These are phyloP conservation scores for Ephestia elutella DNA, from an alignment of 1,140 invertebrate species.

Conservation along the genomic window DNA sequence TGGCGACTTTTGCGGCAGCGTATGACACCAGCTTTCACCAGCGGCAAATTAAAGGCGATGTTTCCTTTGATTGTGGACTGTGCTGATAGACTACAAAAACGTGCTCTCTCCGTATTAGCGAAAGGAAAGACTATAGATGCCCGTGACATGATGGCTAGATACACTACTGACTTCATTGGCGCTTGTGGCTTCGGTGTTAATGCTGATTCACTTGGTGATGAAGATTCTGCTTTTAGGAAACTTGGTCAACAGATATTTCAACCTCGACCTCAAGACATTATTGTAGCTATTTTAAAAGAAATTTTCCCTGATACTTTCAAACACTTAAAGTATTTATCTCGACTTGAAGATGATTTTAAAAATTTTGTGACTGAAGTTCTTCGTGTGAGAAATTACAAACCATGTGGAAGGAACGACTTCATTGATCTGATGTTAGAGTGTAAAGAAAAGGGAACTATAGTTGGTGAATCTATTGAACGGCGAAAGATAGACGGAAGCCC, in stretches of 20 bases:
- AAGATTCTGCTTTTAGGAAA: constrained; percentile 51
- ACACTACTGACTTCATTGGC: constrained; percentile 73
- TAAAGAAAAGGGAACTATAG: constrained; percentile 54
- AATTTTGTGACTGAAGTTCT: constrained; percentile 34
- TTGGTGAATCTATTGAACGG: constrained; percentile 61
- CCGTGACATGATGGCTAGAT: constrained; percentile 60
- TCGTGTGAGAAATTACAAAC: constrained; percentile 33
- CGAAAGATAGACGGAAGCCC: constrained; percentile 42
- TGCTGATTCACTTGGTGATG: constrained; percentile 48
- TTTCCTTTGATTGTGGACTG: constrained; percentile 61
- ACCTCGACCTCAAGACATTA: constrained; percentile 13
- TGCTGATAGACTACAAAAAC: constrained; percentile 43
- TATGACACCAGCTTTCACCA: constrained; percentile 76
- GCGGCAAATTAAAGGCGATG: constrained; percentile 75
- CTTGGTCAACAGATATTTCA: constrained; percentile 54
- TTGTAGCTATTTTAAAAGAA: constrained; percentile 29
- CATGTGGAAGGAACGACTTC: constrained; percentile 71
- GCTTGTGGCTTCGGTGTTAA: constrained; percentile 62
- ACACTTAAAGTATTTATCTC: constrained; percentile 23
- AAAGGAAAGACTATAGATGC: constrained; percentile 42
- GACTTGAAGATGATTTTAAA: constrained; percentile 31
- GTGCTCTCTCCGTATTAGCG: constrained; percentile 20
- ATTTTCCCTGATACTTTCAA: constrained; percentile 37
- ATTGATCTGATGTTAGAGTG: constrained; percentile 75
- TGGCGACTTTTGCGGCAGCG: constrained; percentile 75